These are phyloP conservation scores for Sigmodon hispidus DNA, from an alignment of 2,113 vertebrate genomes.

Conservation along the genomic window DNA sequence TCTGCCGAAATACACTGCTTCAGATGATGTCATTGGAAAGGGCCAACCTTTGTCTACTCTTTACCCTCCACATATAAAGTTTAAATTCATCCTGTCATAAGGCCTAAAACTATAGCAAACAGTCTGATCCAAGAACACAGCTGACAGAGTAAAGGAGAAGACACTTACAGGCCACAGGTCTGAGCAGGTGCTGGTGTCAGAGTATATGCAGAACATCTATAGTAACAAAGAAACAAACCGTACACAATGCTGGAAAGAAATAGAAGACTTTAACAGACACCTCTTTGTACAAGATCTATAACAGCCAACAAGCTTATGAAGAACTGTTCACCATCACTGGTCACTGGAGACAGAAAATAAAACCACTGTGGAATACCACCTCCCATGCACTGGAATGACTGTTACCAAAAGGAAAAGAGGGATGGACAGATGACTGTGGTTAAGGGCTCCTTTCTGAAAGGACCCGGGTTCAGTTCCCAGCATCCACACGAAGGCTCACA, in stretches of 20 bases:
- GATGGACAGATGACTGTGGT: neutral
- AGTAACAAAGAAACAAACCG: neutral
- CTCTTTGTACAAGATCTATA: neutral
- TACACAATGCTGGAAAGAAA: neutral
- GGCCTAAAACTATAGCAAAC: neutral
- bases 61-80: neutral
- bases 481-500: neutral
- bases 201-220: neutral
- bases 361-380: neutral
- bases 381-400: neutral
- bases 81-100: conserved; percentile 9
- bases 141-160: neutral
- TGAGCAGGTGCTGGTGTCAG: neutral
- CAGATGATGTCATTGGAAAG: neutral
- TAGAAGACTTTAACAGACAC: neutral
- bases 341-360: neutral
- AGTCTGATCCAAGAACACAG: neutral
- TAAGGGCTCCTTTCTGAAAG: neutral
- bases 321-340: neutral
- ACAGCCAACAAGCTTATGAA: neutral
- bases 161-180: too few species aligned
- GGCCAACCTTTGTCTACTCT: neutral
- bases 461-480: neutral
- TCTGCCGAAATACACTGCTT: neutral
- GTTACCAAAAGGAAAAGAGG: neutral